Evolutionary conservation across 2,113 vertebrate genomes (phyloP), one percentile per base, ranked within the genome.

Genomic region (Turdus rufiventris): DNA sequence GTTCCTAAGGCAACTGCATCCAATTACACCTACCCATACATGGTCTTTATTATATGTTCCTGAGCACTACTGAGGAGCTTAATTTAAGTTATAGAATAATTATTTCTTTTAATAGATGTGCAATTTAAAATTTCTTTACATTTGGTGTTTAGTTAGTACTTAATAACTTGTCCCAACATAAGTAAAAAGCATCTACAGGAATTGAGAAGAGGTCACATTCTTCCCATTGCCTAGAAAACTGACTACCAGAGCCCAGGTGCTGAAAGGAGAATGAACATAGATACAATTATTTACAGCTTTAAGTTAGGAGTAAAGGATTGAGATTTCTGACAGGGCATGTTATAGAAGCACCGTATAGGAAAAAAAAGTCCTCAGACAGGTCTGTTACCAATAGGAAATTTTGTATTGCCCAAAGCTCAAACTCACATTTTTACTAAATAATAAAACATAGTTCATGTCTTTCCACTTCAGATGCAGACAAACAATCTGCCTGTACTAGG

Each of bases 1-100:
- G 94, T 97, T 97, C 91, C 96, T 97, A 97, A 95, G 96, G 96
- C 89, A 96, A 95, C 96, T 94, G 92, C 76, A 91, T 95, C 34
- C 91, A 85, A 93, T 96, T 96, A 96, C 89, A 96, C 93, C 94
- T 95, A 96, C 95, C 95, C 45, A 48, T 86, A 91, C 68, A 85
- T 45, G 51, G 48, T 67, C 70, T 91, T 66, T 91, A 72, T 95
- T 90, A 53, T 72, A 92, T 60, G 47, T 75, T 93, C 79, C 47
- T 93, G 54, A 95, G 77, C 54, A 13, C 63, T 93, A 9, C 21
- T 85, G 88, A 89, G 74, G 42, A 96, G 85, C 38, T 78, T 15
- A 89, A 16, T 94, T 95, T 94, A 92, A 95, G 92, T 91, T 91
- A 61, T 25, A 81, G 87, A 94, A 94, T 76, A 95, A 97, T 96